Base-by-base conservation (phyloP, 1,140 invertebrate genomes). In the Macrobrachium rosenbergii region DNA sequence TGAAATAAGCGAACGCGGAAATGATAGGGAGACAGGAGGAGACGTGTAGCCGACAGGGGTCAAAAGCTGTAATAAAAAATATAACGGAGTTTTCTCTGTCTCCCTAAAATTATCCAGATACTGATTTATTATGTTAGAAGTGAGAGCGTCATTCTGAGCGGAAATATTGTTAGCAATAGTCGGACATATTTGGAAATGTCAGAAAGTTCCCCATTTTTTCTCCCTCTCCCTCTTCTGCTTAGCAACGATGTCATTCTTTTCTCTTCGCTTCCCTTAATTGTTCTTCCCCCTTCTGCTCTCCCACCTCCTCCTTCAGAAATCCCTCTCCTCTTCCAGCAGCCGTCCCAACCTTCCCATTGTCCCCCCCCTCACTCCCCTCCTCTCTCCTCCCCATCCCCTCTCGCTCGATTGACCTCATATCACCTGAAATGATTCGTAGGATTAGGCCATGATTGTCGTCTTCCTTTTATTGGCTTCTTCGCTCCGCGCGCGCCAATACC, bases 381-480 rank as follows among this genome's bases (percentile, higher is more conserved):
- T 19, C n/a, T 43, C 11, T n/a, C 52, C 52, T 58, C 72, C 69
- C 72, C 37, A 16, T 59, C 72, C 82, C 67, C 52, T 59, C 64
- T 52, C 81, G 43, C 69, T 82, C 81, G 77, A 79, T 73, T 82
- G 64, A 83, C 81, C 81, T 83, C 45, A 83, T 83, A 76, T 83
- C 72, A 83, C 82, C 82, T 76, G 58, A 62, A 76, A 83, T 76
- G 82, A 83, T 73, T 75, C 82, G 64, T 72, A 59, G 72, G 82
- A 83, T 83, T 83, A 83, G 72, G 23, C 60, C 58, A n/a, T 83
- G 82, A 83, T 83, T 83, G 82, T 43, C 37, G 81, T 76, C 82
- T 76, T 83, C 82, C 82, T 63, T 82, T 83, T 83, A 83, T 83
- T 83, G 82, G 72, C 72, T 73, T 83, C 58, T 63, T 76, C 45